phyloP scores from a whole-genome alignment of 2,113 vertebrate genomes.

The Crotalus horridus region DNA sequence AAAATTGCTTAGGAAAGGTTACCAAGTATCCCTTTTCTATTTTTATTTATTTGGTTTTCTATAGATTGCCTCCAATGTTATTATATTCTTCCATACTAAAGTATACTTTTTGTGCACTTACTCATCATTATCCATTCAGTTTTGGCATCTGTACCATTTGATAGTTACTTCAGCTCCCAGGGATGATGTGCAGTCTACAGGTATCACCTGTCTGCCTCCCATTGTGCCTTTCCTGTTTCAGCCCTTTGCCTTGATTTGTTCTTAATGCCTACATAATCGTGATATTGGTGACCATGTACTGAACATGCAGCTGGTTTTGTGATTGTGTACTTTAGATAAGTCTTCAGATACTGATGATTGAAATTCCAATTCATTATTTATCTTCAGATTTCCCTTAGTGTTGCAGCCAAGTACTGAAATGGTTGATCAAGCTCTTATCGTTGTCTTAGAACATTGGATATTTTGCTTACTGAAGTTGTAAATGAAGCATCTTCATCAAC shows the following conservation, averaged over 20 bases:
- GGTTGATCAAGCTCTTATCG: neutral
- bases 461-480: neutral
- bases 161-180: neutral
- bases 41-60: neutral
- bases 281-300: neutral
- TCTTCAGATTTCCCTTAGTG: neutral
- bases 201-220: neutral
- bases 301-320: neutral
- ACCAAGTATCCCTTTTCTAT: slow-evolving; percentile 1
- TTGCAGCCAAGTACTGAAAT: neutral
- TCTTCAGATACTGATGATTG: neutral
- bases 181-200: neutral
- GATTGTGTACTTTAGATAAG: neutral
- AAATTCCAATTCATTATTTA: neutral
- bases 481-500: neutral
- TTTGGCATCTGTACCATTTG: neutral
- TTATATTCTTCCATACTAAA: neutral
- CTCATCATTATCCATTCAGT: neutral
- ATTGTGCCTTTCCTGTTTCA: neutral
- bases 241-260: neutral
- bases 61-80: neutral
- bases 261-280: neutral
- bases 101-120: neutral
- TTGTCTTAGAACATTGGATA: neutral
- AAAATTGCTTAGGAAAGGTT: neutral